Evolutionary conservation across 2,888 invertebrate species (phyloP), one percentile per base, ranked within the genome.

Genomic region (Autographa pulchrina): DNA sequence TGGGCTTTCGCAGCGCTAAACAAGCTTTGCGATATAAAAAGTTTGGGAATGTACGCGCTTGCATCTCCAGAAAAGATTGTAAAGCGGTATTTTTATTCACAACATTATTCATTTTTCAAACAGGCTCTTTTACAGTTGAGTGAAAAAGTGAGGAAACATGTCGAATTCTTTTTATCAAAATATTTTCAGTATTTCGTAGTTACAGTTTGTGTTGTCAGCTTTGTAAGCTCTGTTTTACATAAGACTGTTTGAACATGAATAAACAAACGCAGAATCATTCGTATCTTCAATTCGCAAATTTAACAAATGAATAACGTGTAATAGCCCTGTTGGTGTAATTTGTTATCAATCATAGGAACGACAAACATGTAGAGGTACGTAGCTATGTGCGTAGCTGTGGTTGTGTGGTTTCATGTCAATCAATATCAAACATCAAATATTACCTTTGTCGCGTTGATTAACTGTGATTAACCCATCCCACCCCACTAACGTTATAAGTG

Each of bases 1-100:
- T 68, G 56, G 65, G 67, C 63, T 59, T 74, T 72, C 74, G 72
- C 76, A 80, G 71, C 56, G 68, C 41, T 75, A 80, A 72, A 72
- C 58, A 63, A 66, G 80, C 65, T 63, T 25, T 59, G 62, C 25
- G 52, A 66, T 77, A 71, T 58, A 54, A 70, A 65, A 80, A 77
- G 52, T 68, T 74, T 67, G 32, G 41, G 59, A 70, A 68, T 62
- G 32, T 54, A 61, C 61, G 48, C 18, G 63, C 56, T 18, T 75
- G 80, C 71, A 56, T 72, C 56, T 77, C 63, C n/a, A 32, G 48
- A 48, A 64, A 76, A 75, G 16, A 70, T 77, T 38, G 38, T 56
- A 56, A 68, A 71, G 59, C 41, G n/a, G 31, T 16, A 35, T 65
- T 68, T 56, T 38, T 64, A 31, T 20, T 68, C 71, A 71, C 59